Conservation (phyloP, 2,113 vertebrate genomes). For the Dicaeum eximium region DNA sequence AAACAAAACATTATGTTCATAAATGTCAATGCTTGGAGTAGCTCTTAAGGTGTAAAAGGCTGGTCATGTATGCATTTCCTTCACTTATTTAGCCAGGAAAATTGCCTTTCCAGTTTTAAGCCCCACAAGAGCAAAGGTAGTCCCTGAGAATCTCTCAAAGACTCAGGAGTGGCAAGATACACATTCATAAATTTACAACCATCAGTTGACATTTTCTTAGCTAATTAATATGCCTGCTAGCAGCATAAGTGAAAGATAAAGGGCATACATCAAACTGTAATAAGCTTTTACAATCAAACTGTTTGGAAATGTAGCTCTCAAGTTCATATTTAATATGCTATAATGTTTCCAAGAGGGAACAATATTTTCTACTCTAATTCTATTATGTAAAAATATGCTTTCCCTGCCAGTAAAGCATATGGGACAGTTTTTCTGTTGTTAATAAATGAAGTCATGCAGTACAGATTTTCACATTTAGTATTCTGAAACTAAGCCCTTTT, state of each 20-base stretch:
- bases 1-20: background rate
- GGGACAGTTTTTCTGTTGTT: conserved; percentile 57
- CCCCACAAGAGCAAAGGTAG: background rate
- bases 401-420: conserved; percentile 61
- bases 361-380: conserved; percentile 68
- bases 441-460: conserved; percentile 56
- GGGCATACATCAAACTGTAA: conserved; percentile 2
- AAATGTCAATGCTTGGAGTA: background rate
- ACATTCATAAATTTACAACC: background rate
- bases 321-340: conserved; percentile 42
- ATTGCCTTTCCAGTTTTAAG: background rate
- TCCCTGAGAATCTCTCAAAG: background rate
- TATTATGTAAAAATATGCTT: conserved; percentile 59
- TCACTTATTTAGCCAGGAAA: background rate
- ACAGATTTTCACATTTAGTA: conserved; percentile 56
- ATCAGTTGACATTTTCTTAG: background rate
- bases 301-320: conserved; percentile 38
- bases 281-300: conserved; percentile 45
- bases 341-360: conserved; percentile 57
- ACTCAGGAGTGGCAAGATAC: background rate
- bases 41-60: background rate
- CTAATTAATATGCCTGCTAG: conserved; percentile 7
- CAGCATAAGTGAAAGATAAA: background rate
- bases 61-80: background rate
- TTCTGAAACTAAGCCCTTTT: conserved; percentile 59